phyloP scores from a whole-genome alignment of 2,113 vertebrate genomes.

The Prunella fulvescens region DNA sequence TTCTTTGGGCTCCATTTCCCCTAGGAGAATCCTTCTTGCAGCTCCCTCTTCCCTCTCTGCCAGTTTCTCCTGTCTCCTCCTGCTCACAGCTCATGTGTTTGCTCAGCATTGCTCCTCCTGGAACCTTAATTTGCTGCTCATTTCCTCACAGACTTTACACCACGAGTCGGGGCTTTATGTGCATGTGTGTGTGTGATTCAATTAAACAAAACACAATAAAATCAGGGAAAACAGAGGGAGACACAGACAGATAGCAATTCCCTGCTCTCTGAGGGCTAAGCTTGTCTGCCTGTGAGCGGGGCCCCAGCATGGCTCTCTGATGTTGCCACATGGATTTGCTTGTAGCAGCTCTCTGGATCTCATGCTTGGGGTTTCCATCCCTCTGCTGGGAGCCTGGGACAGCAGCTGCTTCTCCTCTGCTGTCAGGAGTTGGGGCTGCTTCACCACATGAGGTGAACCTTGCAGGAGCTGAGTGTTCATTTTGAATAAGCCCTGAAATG shows the following conservation, averaged over 20 bases:
- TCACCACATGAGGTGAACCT: background rate
- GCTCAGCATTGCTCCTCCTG: background rate
- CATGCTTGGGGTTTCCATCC: background rate
- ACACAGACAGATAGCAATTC: background rate
- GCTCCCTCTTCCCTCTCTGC: background rate
- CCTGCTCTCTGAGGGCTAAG: background rate
- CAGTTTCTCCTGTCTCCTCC: background rate
- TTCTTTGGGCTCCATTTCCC: background rate
- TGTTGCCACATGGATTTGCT: background rate
- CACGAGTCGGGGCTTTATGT: background rate
- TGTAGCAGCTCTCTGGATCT: background rate
- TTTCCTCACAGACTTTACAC: background rate
- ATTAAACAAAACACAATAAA: constrained; percentile 65
- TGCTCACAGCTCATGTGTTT: background rate
- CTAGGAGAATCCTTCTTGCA: background rate
- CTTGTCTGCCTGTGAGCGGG: background rate
- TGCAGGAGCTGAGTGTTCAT: background rate
- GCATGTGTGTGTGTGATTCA: constrained; percentile 45
- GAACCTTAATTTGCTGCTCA: background rate
- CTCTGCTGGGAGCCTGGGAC: background rate
- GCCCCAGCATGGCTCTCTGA: background rate
- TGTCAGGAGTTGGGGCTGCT: background rate
- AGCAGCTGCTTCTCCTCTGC: background rate
- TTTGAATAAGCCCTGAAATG: background rate
- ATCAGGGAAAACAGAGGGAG: constrained; percentile 13